Base-by-base conservation (phyloP, 2,888 invertebrate genomes). In the Augochlorella aurata region DNA sequence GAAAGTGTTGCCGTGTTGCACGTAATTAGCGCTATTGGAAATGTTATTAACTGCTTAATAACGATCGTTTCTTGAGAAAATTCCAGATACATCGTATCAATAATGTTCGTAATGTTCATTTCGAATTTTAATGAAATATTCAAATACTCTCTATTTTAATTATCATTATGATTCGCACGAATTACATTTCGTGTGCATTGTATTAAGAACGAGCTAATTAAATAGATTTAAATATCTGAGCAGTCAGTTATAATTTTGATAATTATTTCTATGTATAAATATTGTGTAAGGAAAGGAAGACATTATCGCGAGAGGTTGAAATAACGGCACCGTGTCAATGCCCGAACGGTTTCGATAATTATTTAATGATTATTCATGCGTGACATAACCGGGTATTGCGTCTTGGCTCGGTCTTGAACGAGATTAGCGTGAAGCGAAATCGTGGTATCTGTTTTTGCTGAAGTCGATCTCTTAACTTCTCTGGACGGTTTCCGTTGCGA, bases 361-460 rank as follows among this genome's bases (percentile, higher is more conserved):
- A 50, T 8, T 61, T 49, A 29, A 38, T 38, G 21, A 38, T 14
- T 66, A 7, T 2, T 49, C 29, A 10, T 18, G n/a, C 47, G n/a
- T 63, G 38, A 44, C n/a, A 44, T 49, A 74, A 74, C 50, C 29
- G 61, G 29, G 18, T 24, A 47, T 12, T 1, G 50, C 49, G 10
- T 29, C 67, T 54, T 63, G 24, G 47, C 12, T 50, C 45, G 67
- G 29, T 54, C 67, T 71, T 66, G 38, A 61, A 72, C 24, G 24
- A 58, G 45, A 75, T 76, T 67, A 21, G 16, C 45, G 54, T 16
- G 14, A 71, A 66, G 72, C 47, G 63, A 74, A 76, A 71, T 54
- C 44, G 24, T 29, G 2, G 2, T 21, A 21, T 74, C 66, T 72
- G 47, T 67, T 61, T 66, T 74, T 21, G 14, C 10, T 44, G 45